Evolutionary conservation across 23 tunicate species (phyloP).

Genomic region (Corella eumyota): DNA sequence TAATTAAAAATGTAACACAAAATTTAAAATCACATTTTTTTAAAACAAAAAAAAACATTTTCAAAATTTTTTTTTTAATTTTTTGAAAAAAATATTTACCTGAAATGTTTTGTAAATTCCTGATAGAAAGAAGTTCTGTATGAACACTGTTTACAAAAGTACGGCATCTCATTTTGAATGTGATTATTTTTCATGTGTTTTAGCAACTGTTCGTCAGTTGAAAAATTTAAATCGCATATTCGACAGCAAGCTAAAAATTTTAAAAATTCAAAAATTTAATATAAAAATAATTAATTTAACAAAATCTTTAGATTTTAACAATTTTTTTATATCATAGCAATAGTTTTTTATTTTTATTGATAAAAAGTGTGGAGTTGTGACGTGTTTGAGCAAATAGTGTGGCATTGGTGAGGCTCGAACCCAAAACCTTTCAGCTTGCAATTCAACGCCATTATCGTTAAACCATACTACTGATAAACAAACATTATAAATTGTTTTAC

Average conservation of each 20-base stretch:
- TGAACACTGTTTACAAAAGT: constrained; percentile 54
- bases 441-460: not conserved
- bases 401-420: no score
- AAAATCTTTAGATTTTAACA: not conserved
- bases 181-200: constrained; percentile 65
- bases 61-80: not conserved
- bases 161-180: constrained; percentile 64
- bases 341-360: not conserved
- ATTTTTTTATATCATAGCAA: not conserved
- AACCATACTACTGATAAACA: constrained; percentile 5
- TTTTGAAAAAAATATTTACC: constrained; percentile 4
- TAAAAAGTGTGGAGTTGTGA: not conserved
- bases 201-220: constrained; percentile 38
- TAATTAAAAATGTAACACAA: no score
- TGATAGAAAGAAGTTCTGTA: constrained; percentile 48
- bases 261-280: not conserved
- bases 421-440: no score
- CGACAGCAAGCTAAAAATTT: constrained; percentile 56
- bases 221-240: constrained; percentile 61
- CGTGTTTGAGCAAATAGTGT: not conserved
- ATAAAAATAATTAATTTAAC: not conserved
- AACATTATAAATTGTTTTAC: not conserved
- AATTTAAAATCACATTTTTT: no score
- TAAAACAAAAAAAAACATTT: no score
- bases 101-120: constrained; percentile 53